Evolutionary conservation across 2,113 vertebrate genomes (phyloP).

Genomic region (Ophiodon elongatus): DNA sequence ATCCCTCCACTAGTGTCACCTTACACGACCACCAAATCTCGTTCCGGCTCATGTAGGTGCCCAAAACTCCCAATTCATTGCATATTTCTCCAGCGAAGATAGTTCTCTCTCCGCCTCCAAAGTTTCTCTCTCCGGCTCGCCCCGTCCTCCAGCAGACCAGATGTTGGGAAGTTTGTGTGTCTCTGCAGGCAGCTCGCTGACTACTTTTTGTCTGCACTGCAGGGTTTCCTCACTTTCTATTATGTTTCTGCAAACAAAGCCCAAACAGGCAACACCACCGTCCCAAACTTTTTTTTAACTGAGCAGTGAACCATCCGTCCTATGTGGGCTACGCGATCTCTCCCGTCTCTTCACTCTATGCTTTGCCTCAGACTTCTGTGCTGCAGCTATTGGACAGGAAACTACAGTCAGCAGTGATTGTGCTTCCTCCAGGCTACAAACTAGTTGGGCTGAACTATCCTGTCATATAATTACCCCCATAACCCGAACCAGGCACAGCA

Average conservation of each 20-base stretch:
- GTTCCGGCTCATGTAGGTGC: slow-evolving; percentile 34
- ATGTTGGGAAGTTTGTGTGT: slow-evolving; percentile 64
- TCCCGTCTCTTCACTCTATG: slow-evolving; percentile 34
- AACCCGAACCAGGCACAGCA: slow-evolving; percentile 74
- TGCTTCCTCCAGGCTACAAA: slow-evolving; percentile 84
- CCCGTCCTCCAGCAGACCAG: slow-evolving; percentile 71
- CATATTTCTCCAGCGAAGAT: slow-evolving; percentile 62
- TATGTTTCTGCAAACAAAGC: slow-evolving; percentile 14
- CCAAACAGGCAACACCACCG: neutral
- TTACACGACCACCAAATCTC: slow-evolving; percentile 18
- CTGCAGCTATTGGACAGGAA: slow-evolving; percentile 83
- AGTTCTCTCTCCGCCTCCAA: slow-evolving; percentile 73
- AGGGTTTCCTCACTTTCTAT: slow-evolving; percentile 17
- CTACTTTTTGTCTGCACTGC: slow-evolving; percentile 55
- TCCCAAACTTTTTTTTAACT: slow-evolving; percentile 14
- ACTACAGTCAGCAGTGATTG: slow-evolving; percentile 82
- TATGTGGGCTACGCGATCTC: slow-evolving; percentile 20
- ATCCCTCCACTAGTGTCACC: slow-evolving; percentile 39
- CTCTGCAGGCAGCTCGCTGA: slow-evolving; percentile 41
- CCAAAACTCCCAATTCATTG: slow-evolving; percentile 50
- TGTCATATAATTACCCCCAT: slow-evolving; percentile 81
- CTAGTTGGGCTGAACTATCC: slow-evolving; percentile 77
- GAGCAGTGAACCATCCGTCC: slow-evolving; percentile 1
- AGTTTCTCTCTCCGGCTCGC: slow-evolving; percentile 63
- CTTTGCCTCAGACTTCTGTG: slow-evolving; percentile 52